Evolutionary conservation across 2,797 vertebrate genomes (phyloP).

Genomic region (Tadarida brasiliensis): DNA sequence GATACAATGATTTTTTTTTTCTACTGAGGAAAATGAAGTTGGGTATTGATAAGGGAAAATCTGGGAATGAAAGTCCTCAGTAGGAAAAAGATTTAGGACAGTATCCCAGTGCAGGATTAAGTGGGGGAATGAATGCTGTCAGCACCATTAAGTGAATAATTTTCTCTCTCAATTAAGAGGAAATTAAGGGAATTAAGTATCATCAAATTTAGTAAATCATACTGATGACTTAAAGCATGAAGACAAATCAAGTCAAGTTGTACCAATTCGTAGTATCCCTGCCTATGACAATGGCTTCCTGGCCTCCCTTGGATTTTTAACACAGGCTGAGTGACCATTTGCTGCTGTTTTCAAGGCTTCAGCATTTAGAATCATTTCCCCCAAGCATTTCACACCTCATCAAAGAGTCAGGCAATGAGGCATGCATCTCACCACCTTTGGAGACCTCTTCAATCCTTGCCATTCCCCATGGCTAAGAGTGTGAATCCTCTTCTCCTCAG

Average conservation of each 20-base stretch:
- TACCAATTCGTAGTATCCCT: not conserved
- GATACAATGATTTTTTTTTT: not conserved
- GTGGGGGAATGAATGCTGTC: not conserved
- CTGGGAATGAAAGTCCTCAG: not conserved
- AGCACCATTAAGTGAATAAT: not conserved
- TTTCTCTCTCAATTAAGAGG: not conserved
- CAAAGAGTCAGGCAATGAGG: not conserved
- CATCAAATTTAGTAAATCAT: constrained; percentile 49
- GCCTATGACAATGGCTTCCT: constrained; percentile 1
- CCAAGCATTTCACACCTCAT: not conserved
- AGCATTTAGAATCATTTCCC: not conserved
- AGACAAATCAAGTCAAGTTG: not conserved
- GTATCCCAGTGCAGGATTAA: not conserved
- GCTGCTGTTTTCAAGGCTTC: not conserved
- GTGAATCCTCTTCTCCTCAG: not conserved
- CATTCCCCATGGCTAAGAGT: not conserved
- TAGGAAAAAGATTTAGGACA: not conserved
- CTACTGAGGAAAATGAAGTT: not conserved
- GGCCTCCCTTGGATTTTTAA: not conserved
- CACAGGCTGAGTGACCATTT: not conserved
- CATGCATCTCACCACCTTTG: not conserved
- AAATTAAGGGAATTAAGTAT: constrained; percentile 39
- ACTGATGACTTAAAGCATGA: not conserved
- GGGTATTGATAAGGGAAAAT: not conserved
- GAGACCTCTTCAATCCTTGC: not conserved